Conservation (phyloP, 2,797 vertebrate species). For the Muraenolepis orangiensis region DNA sequence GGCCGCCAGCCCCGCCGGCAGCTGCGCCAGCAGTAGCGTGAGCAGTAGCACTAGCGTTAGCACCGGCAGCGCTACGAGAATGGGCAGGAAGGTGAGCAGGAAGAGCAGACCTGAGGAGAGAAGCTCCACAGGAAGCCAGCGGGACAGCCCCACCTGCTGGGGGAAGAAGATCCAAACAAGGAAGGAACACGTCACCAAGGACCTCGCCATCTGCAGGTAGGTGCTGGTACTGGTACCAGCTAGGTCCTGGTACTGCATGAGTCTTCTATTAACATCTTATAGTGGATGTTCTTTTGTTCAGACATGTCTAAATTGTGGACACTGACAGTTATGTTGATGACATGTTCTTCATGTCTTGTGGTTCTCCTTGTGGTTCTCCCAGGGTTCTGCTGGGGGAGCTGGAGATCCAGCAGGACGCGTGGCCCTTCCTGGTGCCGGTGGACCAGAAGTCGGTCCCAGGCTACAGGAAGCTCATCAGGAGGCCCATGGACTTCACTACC, state of each 20-base stretch:
- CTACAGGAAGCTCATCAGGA: constrained; percentile 89
- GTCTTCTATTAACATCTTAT: too few relatives aligned
- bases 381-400: constrained; percentile 83
- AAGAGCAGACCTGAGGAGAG: constrained; percentile 81
- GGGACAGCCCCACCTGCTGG: constrained; percentile 66
- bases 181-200: constrained; percentile 75
- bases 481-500: constrained; percentile 89
- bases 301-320: not conserved
- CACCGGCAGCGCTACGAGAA: constrained; percentile 71
- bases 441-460: constrained; percentile 89
- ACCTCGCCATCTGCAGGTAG: constrained; percentile 84
- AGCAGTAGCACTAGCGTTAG: constrained; percentile 56
- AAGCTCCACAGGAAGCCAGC: constrained; percentile 60
- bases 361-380: constrained; percentile 5
- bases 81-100: constrained; percentile 75
- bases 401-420: constrained; percentile 85
- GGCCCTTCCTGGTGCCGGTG: constrained; percentile 87
- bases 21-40: constrained; percentile 64
- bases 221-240: not conserved
- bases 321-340: too few relatives aligned
- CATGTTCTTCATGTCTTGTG: too few relatives aligned
- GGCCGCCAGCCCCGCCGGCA: constrained; percentile 66
- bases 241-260: not conserved
- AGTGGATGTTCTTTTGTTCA: too few relatives aligned
- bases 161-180: constrained; percentile 73